Evolutionary conservation across 2,113 vertebrate species (phyloP).

Genomic region (Zosterops japonicus): DNA sequence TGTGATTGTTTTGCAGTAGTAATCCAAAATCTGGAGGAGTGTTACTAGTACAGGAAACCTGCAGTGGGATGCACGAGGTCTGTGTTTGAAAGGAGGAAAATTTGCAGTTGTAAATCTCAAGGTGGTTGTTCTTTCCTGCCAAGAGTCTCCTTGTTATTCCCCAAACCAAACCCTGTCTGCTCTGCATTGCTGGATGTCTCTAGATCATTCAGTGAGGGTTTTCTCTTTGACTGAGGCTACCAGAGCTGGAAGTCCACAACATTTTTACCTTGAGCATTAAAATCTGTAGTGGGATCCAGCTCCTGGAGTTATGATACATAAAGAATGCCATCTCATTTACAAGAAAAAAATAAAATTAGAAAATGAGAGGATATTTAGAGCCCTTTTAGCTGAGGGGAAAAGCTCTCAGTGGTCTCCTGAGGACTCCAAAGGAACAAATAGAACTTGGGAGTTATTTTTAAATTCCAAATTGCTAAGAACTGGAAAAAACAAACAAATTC

Average conservation of each 20-base stretch:
- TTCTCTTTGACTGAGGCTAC: neutral
- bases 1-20: neutral
- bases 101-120: neutral
- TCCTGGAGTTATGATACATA: neutral
- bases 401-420: neutral
- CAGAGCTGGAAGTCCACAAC: neutral
- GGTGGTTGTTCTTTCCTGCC: neutral
- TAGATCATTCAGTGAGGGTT: neutral
- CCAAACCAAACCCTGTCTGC: neutral
- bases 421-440: neutral
- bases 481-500: neutral
- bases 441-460: neutral
- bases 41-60: slow-evolving; percentile 16
- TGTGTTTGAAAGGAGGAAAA: neutral
- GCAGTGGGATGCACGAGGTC: slow-evolving; percentile 1
- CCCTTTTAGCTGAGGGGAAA: neutral
- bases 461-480: neutral
- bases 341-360: too few relatives aligned
- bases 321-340: neutral
- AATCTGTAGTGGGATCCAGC: neutral
- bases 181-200: neutral
- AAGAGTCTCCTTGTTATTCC: neutral
- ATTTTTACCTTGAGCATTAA: neutral
- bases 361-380: neutral
- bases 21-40: slow-evolving; percentile 29